Evolutionary conservation across 2,113 vertebrate species (phyloP).

Genomic region (Gavialis gangeticus): DNA sequence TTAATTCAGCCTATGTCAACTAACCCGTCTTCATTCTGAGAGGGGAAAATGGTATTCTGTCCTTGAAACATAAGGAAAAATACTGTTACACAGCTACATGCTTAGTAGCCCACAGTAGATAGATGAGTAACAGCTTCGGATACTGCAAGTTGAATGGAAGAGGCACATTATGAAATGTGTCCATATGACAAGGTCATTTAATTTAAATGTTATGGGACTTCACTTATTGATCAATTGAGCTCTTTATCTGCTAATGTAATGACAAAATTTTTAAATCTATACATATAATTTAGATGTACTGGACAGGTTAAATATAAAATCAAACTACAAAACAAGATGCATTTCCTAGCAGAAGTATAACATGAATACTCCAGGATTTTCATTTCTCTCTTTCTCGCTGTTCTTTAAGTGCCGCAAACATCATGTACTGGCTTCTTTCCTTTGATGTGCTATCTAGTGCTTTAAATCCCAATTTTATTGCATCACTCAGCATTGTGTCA

Average conservation of each 20-base stretch:
- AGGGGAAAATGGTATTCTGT: neutral
- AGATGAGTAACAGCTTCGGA: neutral
- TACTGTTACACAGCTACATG: constrained; percentile 1
- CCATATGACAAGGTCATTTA: neutral
- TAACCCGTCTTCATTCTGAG: neutral
- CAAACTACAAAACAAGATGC: neutral
- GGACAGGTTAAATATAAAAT: neutral
- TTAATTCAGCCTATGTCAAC: neutral
- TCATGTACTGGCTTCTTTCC: neutral
- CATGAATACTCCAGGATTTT: neutral
- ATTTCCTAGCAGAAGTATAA: neutral
- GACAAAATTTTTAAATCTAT: constrained; percentile 5
- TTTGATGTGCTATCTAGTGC: neutral
- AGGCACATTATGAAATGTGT: neutral
- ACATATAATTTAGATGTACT: neutral
- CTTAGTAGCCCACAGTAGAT: neutral
- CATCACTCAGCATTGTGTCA: neutral
- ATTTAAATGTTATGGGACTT: constrained; percentile 45
- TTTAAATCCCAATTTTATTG: neutral
- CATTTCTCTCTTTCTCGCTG: neutral
- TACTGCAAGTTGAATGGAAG: neutral
- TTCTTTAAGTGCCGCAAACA: neutral
- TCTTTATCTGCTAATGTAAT: constrained; percentile 24
- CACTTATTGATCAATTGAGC: constrained; percentile 51
- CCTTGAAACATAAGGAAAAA: neutral